phyloP scores from a whole-genome alignment of 2,888 invertebrate genomes.

The Adineta ricciae region DNA sequence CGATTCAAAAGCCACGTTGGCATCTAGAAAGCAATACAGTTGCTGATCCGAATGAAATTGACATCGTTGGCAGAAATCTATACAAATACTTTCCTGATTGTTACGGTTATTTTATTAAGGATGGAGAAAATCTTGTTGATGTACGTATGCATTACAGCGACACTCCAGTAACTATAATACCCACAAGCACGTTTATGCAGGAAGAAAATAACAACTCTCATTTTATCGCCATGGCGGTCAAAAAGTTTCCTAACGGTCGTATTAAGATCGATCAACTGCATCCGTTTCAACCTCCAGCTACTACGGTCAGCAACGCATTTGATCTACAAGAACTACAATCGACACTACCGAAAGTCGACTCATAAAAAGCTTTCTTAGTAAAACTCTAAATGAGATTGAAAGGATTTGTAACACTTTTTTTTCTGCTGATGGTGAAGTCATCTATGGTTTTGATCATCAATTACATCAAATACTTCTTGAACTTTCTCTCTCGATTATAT shows the following conservation, averaged over 20 bases:
- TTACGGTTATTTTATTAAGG: neutral
- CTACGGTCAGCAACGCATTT: too few species aligned
- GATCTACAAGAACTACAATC: too few species aligned
- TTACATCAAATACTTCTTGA: too few species aligned
- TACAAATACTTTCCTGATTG: neutral
- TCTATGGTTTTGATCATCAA: too few species aligned
- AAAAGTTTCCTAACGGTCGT: neutral
- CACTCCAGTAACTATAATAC: neutral
- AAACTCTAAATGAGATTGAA: too few species aligned
- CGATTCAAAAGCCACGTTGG: neutral
- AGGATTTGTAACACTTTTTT: too few species aligned
- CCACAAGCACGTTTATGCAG: neutral
- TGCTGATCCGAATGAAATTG: neutral
- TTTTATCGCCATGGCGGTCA: neutral
- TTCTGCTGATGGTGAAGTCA: too few species aligned
- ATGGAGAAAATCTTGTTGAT: neutral
- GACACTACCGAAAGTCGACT: too few species aligned
- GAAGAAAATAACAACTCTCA: neutral
- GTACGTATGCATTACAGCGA: neutral
- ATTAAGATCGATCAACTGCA: constrained; percentile 3
- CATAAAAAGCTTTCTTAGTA: too few species aligned
- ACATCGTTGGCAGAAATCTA: neutral
- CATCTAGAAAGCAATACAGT: neutral
- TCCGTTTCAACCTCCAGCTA: neutral
- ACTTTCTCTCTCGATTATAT: too few species aligned